Conservation (phyloP, 2,888 invertebrate genomes). For the Microctonus hyperodae region DNA sequence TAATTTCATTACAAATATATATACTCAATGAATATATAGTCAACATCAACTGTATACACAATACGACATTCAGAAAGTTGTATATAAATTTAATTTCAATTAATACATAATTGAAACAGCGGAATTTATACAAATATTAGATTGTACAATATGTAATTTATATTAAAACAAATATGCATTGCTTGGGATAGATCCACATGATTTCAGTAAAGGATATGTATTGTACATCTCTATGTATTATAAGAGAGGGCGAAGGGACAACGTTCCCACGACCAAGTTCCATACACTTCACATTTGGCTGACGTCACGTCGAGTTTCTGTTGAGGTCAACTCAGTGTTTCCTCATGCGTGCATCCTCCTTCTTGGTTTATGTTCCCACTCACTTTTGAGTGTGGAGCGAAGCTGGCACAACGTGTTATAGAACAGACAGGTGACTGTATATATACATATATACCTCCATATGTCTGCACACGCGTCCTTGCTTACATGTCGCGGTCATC, state of each 20-base stretch:
- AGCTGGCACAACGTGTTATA: background rate
- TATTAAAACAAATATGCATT: background rate
- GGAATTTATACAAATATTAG: too few species aligned
- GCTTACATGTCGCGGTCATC: background rate
- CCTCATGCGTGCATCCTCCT: constrained; percentile 43
- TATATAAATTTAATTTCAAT: too few species aligned
- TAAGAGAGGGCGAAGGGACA: background rate
- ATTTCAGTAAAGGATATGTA: too few species aligned
- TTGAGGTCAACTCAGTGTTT: constrained; percentile 37
- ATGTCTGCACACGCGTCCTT: background rate
- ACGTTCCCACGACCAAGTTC: constrained; percentile 15
- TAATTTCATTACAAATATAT: too few species aligned
- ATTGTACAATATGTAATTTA: too few species aligned
- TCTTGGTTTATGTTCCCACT: constrained; percentile 25
- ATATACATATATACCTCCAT: background rate
- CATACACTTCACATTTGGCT: constrained; percentile 23
- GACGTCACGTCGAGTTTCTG: constrained; percentile 26
- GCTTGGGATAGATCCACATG: background rate
- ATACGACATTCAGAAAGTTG: too few species aligned
- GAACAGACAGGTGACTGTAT: background rate
- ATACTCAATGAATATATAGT: too few species aligned
- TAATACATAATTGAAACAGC: too few species aligned
- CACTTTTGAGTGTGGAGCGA: constrained; percentile 13
- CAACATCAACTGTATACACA: too few species aligned
- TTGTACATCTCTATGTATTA: background rate